Evolutionary conservation across 2,888 invertebrate genomes (phyloP), one percentile per base, ranked within the genome.

Genomic region (Hylaea fasciaria): DNA sequence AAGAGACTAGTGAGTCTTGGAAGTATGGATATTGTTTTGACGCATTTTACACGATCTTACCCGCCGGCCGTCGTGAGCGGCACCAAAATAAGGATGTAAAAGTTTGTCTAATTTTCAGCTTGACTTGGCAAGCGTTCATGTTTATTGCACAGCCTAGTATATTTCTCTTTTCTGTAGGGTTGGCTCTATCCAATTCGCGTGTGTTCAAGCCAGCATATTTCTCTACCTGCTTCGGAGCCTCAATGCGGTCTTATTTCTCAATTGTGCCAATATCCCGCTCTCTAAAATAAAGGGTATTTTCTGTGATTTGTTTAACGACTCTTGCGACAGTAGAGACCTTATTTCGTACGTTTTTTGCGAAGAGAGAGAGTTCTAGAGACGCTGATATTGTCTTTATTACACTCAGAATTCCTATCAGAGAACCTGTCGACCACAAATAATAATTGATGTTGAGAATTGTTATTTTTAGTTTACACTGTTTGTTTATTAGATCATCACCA

Each of bases 271-370:
- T 78, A 73, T 68, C 53, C 61, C 70, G 66, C 68, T 67, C 56
- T 66, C 66, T 61, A 67, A 76, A 73, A 76, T 76, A 73, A 72
- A 70, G 71, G 65, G 66, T 67, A 63, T 66, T 65, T 70, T 57
- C 58, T 66, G 76, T 77, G 80, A 82, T 81, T 80, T 80, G 78
- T 82, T 77, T 82, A 77, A 78, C 76, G 77, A 66, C 64, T 64
- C 52, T 65, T 63, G 71, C 69, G 71, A 72, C 70, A 73, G 71
- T 72, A 70, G 72, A 66, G 67, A 49, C 69, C 55, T 41, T 60
- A 66, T 29, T 28, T 45, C 37, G 10, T 53, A 45, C 50, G n/a
- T 13, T 41, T 54, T 22, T 45, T 40, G 35, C 45, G 9, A 8
- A 10, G 29, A 13, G 2, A 45, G 13, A 28, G 1, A 28, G 13